phyloP scores from a whole-genome alignment of 2,113 vertebrate species.

The Aphyosemion australe region DNA sequence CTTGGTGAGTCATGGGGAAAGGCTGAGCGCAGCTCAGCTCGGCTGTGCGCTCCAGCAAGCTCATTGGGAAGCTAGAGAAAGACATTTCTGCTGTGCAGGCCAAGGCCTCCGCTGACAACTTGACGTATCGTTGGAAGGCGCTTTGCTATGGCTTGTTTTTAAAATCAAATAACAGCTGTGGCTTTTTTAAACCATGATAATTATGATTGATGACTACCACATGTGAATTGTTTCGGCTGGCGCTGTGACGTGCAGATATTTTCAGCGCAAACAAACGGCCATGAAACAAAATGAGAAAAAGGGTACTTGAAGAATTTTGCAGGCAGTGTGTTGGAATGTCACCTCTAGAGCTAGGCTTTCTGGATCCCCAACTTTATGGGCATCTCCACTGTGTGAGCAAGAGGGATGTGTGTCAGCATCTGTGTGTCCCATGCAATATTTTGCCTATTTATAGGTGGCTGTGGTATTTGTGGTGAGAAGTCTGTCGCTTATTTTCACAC shows the following conservation, averaged over 20 bases:
- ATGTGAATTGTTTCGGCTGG: conserved; percentile 79
- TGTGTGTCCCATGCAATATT: conserved; percentile 35
- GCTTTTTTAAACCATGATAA: conserved; percentile 82
- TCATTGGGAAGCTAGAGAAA: conserved; percentile 60
- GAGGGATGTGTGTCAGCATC: conserved; percentile 31
- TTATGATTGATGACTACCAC: conserved; percentile 82
- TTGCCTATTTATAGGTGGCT: conserved; percentile 63
- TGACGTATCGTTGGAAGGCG: conserved; percentile 76
- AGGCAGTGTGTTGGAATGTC: conserved; percentile 31
- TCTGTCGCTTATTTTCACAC: conserved; percentile 70
- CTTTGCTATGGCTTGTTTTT: conserved; percentile 77
- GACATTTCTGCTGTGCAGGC: conserved; percentile 71
- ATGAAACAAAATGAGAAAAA: conserved; percentile 57
- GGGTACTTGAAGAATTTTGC: conserved; percentile 40
- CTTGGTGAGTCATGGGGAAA: conserved; percentile 67
- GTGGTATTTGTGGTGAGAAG: conserved; percentile 64
- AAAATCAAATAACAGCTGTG: conserved; percentile 82
- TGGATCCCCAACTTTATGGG: conserved; percentile 41
- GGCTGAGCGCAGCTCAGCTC: conserved; percentile 65
- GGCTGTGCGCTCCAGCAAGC: conserved; percentile 63
- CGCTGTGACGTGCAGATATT: conserved; percentile 72
- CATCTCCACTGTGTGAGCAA: conserved; percentile 24
- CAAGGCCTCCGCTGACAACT: conserved; percentile 80
- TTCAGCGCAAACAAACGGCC: conserved; percentile 73
- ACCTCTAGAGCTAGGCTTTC: conserved; percentile 48